Evolutionary conservation across 2,113 vertebrate species (phyloP).

Genomic region (Melanerpes formicivorus): DNA sequence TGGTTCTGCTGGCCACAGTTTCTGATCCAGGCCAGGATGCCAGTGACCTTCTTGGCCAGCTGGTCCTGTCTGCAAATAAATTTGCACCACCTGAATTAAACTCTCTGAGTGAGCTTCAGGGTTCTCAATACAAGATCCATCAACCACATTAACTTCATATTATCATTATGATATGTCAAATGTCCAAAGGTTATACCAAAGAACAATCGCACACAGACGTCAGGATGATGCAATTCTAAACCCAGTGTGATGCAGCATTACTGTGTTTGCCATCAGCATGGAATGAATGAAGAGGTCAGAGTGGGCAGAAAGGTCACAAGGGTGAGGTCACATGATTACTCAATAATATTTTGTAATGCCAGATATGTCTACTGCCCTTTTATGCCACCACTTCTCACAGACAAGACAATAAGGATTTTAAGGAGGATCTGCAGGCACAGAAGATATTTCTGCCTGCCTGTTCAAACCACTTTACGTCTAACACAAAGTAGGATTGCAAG

Average conservation of each 20-base stretch:
- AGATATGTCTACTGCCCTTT: neutral
- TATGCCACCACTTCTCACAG: neutral
- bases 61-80: neutral
- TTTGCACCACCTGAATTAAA: neutral
- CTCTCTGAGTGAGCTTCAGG: neutral
- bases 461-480: neutral
- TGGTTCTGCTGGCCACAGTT: no score
- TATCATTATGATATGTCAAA: neutral
- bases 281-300: neutral
- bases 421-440: neutral
- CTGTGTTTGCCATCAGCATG: neutral
- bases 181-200: neutral
- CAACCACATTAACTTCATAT: neutral
- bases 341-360: fast-evolving
- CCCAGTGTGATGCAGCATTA: neutral
- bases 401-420: neutral
- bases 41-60: no score
- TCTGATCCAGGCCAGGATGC: no score
- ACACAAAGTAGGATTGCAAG: neutral
- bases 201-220: neutral
- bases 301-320: neutral
- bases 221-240: neutral
- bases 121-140: neutral
- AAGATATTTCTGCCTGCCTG: neutral
- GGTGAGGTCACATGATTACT: neutral